Percentiles rank a stretch among this genome's conserved stretches.
phyloP scores from a whole-genome alignment of 2,888 invertebrate genomes.

The Strigamia maritima region DNA sequence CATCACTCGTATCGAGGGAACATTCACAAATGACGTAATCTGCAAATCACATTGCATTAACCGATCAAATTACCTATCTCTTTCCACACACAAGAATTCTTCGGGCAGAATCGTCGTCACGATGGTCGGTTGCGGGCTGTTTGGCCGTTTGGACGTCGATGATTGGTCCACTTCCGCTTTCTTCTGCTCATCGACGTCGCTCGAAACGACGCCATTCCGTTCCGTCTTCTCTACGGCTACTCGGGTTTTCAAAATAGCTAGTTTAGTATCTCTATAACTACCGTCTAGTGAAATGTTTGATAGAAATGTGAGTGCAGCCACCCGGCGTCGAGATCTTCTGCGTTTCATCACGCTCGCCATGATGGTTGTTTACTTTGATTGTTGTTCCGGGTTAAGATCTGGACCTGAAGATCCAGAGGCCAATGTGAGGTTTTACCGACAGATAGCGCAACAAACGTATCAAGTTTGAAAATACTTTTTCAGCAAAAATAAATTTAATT shows the following conservation, averaged over 20 bases:
- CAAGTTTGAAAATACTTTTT: no score
- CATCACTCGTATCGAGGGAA: no score
- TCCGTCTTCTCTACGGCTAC: not conserved
- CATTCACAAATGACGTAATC: no score
- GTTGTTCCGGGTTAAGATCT: no score
- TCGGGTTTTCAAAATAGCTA: constrained; percentile 48
- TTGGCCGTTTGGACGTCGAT: not conserved
- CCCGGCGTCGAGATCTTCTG: constrained; percentile 67
- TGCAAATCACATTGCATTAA: not conserved
- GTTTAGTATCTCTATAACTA: constrained; percentile 63
- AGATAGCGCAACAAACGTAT: no score
- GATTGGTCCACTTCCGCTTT: no score
- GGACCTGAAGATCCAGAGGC: no score
- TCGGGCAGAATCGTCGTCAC: not conserved
- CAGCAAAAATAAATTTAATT: no score
- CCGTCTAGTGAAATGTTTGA: constrained; percentile 94
- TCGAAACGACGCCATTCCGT: not conserved
- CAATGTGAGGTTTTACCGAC: no score
- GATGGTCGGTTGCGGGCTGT: not conserved
- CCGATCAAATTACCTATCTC: not conserved
- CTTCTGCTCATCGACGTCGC: not conserved
- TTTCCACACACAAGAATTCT: not conserved
- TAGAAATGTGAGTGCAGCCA: constrained; percentile 89
- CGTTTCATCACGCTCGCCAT: constrained; percentile 41
- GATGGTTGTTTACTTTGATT: no score